Conservation (phyloP, 2,888 invertebrate species). For the Spatulosminthurus flaviceps region DNA sequence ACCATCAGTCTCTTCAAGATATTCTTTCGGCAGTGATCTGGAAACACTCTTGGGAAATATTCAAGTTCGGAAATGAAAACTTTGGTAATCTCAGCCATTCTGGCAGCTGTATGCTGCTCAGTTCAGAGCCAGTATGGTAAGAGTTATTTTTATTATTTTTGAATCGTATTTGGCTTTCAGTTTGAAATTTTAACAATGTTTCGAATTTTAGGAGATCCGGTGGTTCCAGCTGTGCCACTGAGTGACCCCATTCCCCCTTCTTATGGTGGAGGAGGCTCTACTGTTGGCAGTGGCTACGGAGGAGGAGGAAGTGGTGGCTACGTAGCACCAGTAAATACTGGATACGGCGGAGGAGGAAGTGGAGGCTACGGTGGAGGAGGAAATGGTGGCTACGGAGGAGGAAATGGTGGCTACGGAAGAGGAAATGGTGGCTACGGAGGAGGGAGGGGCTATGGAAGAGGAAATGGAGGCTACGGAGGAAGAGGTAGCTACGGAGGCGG, state of each 20-base stretch:
- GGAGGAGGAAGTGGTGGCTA: neutral
- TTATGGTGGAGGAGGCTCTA: neutral
- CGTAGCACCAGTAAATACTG: no score
- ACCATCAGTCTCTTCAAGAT: neutral
- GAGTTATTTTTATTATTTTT: no score
- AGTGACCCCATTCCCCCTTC: no score
- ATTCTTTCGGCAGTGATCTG: neutral
- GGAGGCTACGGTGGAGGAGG: neutral
- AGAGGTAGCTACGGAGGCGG: neutral
- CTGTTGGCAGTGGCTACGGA: neutral
- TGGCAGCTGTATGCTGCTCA: neutral
- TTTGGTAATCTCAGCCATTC: neutral
- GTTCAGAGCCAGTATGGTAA: neutral
- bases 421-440: slow-evolving; percentile 6
- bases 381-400: neutral
- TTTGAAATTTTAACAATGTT: neutral
- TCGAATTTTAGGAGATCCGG: neutral
- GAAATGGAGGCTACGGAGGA: slow-evolving; percentile 4
- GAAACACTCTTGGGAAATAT: neutral
- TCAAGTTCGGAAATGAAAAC: neutral
- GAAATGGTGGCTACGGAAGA: slow-evolving; percentile 8
- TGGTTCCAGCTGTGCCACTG: no score
- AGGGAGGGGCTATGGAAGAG: slow-evolving; percentile 21
- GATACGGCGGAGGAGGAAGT: neutral
- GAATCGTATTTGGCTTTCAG: no score